Conservation (phyloP, 2,113 vertebrate species). For the Carollia perspicillata region DNA sequence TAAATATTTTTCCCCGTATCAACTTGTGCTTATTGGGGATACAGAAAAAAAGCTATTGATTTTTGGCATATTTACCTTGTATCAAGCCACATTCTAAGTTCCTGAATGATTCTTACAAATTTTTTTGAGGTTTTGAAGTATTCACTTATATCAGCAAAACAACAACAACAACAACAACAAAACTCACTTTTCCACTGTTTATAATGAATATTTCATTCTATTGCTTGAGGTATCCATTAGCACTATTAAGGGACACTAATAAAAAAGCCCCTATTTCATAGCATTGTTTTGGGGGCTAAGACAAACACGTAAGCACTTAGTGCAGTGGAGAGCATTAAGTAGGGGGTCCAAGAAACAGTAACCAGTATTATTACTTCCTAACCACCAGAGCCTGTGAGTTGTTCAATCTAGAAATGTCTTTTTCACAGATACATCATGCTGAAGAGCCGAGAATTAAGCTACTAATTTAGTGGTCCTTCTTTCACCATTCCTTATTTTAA, state of each 20-base stretch:
- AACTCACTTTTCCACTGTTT: not conserved
- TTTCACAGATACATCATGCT: not conserved
- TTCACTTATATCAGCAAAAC: not conserved
- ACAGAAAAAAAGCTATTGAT: not conserved
- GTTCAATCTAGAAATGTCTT: not conserved
- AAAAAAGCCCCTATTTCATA: not conserved
- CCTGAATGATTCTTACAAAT: not conserved
- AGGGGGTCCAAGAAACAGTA: not conserved
- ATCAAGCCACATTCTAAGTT: not conserved
- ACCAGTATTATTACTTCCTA: not conserved
- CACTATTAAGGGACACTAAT: not conserved
- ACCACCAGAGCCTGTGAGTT: not conserved
- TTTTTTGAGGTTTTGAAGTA: not conserved
- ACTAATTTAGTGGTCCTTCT: not conserved
- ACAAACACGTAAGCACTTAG: not conserved
- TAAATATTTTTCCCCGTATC: not conserved
- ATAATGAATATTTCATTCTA: not conserved
- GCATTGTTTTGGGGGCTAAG: not conserved
- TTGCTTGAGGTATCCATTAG: not conserved
- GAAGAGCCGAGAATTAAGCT: not conserved
- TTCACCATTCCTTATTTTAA: not conserved
- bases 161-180: not conserved
- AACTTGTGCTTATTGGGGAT: not conserved
- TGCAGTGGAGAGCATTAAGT: not conserved
- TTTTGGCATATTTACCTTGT: slow-evolving; percentile 3